Evolutionary conservation across 2,797 vertebrate genomes (phyloP), one percentile per base, ranked within the genome.

Genomic region (Melanotaenia nigrans): DNA sequence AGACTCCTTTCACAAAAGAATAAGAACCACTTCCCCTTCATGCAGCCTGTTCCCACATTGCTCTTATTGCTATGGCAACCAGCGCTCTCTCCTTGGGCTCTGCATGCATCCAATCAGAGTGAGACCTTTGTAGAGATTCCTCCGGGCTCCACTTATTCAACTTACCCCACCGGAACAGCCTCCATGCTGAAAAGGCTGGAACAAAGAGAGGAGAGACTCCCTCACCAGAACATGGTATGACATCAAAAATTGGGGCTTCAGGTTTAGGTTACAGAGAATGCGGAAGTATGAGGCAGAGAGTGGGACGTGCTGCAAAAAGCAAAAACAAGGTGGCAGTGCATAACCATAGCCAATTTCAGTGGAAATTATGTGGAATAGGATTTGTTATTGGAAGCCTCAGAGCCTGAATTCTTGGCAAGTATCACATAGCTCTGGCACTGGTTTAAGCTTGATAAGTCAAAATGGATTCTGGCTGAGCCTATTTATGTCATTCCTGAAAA

Each of bases 41-140:
- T 89, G 83, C 86, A 93, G 87, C 86, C 88, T 87, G 85, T 89
- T 93, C 89, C 90, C 90, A 92, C 91, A 92, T 87, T 90, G 89
- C 90, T 91, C 90, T 91, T 91, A 94, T 95, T 89, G 92, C 94
- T 92, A 94, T 95, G 93, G 94, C 94, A 95, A 95, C 94, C 87
- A 57, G 86, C 71, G 64, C 86, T 93, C 89, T 92, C 90, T 93
- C 86, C 91, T 93, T 92, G 87, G 92, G 92, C 91, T 91, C 91
- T 86, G 88, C 89, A 87, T 89, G 92, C 91, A 92, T 92, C 93
- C 93, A 95, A 95, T 95, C 93, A 94, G 91, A 94, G 89, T 67
- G 88, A 93, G 92, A 94, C 94, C 92, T 95, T 94, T 94, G 93
- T 93, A 92, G 93, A 94, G 93, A 95, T 92, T 95, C 92, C 93